Percentiles rank a stretch among this genome's conserved stretches.
These are phyloP conservation scores for Cyprinella venusta DNA, from an alignment of 2,797 vertebrate species.

Conservation along the genomic window DNA sequence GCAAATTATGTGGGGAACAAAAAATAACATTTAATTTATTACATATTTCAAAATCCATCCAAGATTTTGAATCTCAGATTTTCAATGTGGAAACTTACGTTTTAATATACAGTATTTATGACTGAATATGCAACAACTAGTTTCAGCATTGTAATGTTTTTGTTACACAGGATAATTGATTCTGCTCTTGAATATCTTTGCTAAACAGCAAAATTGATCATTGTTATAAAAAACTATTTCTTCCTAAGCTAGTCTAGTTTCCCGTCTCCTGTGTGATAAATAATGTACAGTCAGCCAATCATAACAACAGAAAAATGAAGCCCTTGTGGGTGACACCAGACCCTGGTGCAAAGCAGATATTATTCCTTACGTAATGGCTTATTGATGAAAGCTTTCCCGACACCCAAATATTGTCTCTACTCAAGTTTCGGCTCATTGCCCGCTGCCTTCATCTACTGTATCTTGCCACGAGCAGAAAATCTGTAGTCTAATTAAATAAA, in stretches of 20 bases:
- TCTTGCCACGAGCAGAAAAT: neutral
- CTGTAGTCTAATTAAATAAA: constrained; percentile 27
- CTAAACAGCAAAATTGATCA: neutral
- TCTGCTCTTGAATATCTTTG: neutral
- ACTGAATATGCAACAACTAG: neutral
- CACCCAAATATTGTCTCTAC: neutral
- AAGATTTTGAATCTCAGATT: neutral
- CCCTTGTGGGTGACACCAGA: constrained; percentile 11
- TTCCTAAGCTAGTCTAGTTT: neutral
- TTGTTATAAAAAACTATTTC: neutral
- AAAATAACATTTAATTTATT: neutral
- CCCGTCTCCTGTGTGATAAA: neutral
- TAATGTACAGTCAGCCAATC: neutral
- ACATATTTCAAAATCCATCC: neutral
- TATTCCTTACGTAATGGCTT: neutral
- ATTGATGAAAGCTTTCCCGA: constrained; percentile 19
- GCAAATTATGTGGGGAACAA: neutral
- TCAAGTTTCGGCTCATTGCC: neutral
- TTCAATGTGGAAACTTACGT: neutral
- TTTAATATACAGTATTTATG: neutral
- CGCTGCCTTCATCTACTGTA: neutral
- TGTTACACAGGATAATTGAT: neutral
- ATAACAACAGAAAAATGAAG: neutral
- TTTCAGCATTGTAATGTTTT: neutral
- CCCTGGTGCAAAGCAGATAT: neutral